Conservation (phyloP, 2,113 vertebrate species). For the Sialia sialis region DNA sequence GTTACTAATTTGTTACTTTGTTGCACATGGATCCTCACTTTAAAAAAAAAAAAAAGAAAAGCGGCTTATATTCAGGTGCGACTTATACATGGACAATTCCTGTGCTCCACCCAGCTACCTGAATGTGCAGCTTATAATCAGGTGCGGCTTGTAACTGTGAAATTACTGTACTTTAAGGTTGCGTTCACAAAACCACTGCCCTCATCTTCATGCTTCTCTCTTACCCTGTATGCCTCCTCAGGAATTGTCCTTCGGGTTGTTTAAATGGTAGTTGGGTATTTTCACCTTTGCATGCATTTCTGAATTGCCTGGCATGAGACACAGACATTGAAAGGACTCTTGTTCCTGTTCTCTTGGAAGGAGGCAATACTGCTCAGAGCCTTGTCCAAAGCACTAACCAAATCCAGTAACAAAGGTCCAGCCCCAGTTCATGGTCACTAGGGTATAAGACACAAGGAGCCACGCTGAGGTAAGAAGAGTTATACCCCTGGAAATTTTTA, state of each 20-base stretch:
- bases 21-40: too few species aligned
- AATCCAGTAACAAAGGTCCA: not conserved
- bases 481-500: not conserved
- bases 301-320: not conserved
- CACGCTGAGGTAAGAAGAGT: not conserved
- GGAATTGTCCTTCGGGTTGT: not conserved
- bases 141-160: too few species aligned
- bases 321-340: not conserved
- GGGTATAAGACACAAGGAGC: not conserved
- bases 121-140: too few species aligned
- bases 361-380: not conserved
- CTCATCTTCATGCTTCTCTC: not conserved
- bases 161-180: constrained; percentile 22
- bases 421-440: not conserved
- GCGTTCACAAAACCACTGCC: not conserved
- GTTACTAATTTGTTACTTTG: too few species aligned
- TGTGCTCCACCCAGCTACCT: too few species aligned
- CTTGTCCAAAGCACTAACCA: not conserved
- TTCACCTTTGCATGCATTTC: not conserved
- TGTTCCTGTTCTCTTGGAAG: not conserved
- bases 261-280: constrained; percentile 9
- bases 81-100: too few species aligned
- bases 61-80: too few species aligned
- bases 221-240: not conserved
- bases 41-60: too few species aligned